Base-by-base conservation (phyloP, 2,888 invertebrate species). In the Drosophila barbarae region DNA sequence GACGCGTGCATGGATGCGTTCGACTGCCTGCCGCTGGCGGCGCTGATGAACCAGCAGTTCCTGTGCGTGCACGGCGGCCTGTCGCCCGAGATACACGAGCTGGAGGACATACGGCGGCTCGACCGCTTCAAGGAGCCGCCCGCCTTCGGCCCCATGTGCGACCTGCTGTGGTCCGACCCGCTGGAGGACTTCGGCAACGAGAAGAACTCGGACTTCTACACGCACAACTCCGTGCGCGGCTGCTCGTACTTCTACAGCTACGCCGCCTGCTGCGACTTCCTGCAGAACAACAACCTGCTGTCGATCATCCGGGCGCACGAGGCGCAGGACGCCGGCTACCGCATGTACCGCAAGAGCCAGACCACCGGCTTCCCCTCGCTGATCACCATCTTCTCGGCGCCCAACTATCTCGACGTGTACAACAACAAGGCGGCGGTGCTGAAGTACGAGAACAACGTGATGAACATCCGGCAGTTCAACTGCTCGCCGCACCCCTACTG, bases 1-100 rank as follows among this genome's bases (percentile, higher is more conserved):
- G 99, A 99, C 91, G 97, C 98, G 86, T 99, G 99, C 92, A 99
- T 99, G 99, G 98, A 99, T 88, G 98, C 99, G 77, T 99, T 99
- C 91, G 99, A 99, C 92, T 99, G 98, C 91, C 93, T 99, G 90
- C 99, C 99, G 82, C 93, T 99, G 87, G 98, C 99, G 89, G 99
- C 99, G 87, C 94, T 99, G 85, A 99, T 99, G 98, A 99, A 99
- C 92, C 98, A 98, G 93, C 99, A 99, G 93, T 99, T 99, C 92
- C 94, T 99, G 89, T 99, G 99, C 92, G 98, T 99, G 88, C 99
- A 99, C 90, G 99, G 99, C 84, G 99, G 99, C 69, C 93, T 99
- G 58, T 98, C 98, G 82, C 99, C 99, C 61, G 99, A 99, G 93
- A 97, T 99, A 88, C 98, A 98, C 92, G 98, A 94, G 90, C 93